These are phyloP conservation scores for Bhutanitis thaidina DNA, from an alignment of 2,888 invertebrate genomes.

Conservation along the genomic window DNA sequence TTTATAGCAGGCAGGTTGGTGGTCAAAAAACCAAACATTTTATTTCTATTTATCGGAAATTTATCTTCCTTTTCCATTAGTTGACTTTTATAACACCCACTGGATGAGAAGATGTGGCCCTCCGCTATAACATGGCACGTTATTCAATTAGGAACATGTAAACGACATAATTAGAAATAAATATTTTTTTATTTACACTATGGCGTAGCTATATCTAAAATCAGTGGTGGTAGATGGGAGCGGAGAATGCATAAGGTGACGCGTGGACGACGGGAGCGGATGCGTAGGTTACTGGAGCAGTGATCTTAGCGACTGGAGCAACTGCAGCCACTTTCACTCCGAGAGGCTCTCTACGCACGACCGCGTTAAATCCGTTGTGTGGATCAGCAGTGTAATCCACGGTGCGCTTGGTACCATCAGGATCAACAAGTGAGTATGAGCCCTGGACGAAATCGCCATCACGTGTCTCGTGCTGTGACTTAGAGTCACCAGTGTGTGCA, in stretches of 20 bases:
- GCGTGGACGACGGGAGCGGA: conserved; percentile 36
- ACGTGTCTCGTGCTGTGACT: too few species aligned
- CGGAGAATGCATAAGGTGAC: conserved; percentile 34
- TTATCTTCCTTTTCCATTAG: too few species aligned
- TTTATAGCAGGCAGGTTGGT: too few species aligned
- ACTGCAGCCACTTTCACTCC: conserved; percentile 35
- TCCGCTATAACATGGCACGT: too few species aligned
- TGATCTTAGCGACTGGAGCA: conserved; percentile 31
- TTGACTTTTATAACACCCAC: too few species aligned
- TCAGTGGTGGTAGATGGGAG: conserved; percentile 56
- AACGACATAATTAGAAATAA: conserved; percentile 1
- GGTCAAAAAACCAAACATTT: too few species aligned
- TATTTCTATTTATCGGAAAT: too few species aligned
- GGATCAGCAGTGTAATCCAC: conserved; percentile 76
- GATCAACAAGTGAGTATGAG: conserved; percentile 76
- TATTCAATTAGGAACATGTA: too few species aligned
- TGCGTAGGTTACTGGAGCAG: conserved; percentile 32
- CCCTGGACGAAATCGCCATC: conserved; percentile 73
- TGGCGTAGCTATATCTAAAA: conserved; percentile 56
- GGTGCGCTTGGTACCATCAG: conserved; percentile 78
- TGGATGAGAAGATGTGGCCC: too few species aligned
- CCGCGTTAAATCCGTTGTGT: too few species aligned
- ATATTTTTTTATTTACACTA: conserved; percentile 10
- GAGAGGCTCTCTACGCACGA: conserved; percentile 68
- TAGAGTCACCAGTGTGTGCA: conserved; percentile 69